Evolutionary conservation across 1,140 invertebrate genomes (phyloP).

Genomic region (Penaeus chinensis): DNA sequence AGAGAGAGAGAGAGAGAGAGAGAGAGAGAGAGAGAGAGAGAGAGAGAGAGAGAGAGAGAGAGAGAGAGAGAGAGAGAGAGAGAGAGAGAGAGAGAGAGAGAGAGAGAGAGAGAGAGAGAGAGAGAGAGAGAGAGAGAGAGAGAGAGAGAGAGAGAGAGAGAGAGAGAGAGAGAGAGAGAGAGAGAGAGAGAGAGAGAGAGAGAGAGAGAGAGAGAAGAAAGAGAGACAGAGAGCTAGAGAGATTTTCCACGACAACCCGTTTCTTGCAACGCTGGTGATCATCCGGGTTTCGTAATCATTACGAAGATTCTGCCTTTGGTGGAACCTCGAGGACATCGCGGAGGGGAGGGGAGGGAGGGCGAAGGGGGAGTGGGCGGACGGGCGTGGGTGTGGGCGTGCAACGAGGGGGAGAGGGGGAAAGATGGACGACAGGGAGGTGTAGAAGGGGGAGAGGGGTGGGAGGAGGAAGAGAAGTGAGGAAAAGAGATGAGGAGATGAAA

Average conservation of each 20-base stretch:
- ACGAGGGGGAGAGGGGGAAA: not conserved
- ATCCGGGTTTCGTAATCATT: constrained; percentile 43
- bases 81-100: too few relatives aligned
- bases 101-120: too few relatives aligned
- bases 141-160: too few relatives aligned
- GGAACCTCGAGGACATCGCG: constrained; percentile 26
- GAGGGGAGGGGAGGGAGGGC: not conserved
- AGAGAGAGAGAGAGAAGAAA: not conserved
- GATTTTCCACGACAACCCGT: not conserved
- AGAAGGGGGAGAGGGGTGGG: not conserved
- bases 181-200: not conserved
- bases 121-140: too few relatives aligned
- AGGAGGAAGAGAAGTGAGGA: not conserved
- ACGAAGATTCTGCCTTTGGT: constrained; percentile 39
- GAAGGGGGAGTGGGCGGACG: not conserved
- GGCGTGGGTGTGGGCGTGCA: not conserved
- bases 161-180: too few relatives aligned
- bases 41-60: constrained; percentile 4
- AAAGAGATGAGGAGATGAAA: not conserved
- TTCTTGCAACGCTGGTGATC: constrained; percentile 27
- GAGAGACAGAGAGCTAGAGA: not conserved
- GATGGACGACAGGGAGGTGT: not conserved
- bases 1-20: too few relatives aligned
- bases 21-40: not conserved
- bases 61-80: not conserved